Evolutionary conservation across 2,888 invertebrate genomes (phyloP).

Genomic region (Opisthograptis luteolata): DNA sequence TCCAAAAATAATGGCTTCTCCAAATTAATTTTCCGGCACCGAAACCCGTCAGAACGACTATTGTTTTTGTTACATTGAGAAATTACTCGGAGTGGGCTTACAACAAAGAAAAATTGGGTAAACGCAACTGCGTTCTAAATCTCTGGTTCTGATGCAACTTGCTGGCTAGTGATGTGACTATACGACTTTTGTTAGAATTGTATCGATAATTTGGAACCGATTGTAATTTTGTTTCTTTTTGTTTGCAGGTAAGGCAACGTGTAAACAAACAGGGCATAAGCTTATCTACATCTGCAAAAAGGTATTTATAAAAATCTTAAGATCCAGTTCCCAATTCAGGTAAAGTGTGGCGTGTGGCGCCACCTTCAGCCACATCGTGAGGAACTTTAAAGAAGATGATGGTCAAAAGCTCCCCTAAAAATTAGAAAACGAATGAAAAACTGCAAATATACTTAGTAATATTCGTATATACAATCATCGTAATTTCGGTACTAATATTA

Average conservation of each 20-base stretch:
- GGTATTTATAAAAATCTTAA: too few relatives aligned
- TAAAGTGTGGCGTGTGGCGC: too few relatives aligned
- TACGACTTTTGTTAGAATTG: not conserved
- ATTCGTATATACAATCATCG: too few relatives aligned
- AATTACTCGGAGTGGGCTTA: conserved; percentile 51
- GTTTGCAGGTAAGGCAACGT: conserved; percentile 44
- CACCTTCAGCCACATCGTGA: too few relatives aligned
- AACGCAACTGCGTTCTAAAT: conserved; percentile 65
- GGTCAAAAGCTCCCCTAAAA: too few relatives aligned
- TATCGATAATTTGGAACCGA: not conserved
- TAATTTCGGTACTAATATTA: too few relatives aligned
- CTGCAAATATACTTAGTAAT: too few relatives aligned
- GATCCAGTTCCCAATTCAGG: too few relatives aligned
- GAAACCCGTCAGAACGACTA: conserved; percentile 50
- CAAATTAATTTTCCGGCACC: conserved; percentile 58
- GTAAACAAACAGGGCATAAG: too few relatives aligned
- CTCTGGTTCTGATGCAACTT: conserved; percentile 64
- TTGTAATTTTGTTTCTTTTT: conserved; percentile 16
- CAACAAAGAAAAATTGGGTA: conserved; percentile 72
- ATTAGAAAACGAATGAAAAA: too few relatives aligned
- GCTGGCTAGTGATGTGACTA: conserved; percentile 41
- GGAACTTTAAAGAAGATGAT: too few relatives aligned
- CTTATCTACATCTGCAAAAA: too few relatives aligned
- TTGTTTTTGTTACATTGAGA: conserved; percentile 68
- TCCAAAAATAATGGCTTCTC: conserved; percentile 20